Conservation (phyloP, 2,888 invertebrate genomes). For the Lithophane ornitopus region DNA sequence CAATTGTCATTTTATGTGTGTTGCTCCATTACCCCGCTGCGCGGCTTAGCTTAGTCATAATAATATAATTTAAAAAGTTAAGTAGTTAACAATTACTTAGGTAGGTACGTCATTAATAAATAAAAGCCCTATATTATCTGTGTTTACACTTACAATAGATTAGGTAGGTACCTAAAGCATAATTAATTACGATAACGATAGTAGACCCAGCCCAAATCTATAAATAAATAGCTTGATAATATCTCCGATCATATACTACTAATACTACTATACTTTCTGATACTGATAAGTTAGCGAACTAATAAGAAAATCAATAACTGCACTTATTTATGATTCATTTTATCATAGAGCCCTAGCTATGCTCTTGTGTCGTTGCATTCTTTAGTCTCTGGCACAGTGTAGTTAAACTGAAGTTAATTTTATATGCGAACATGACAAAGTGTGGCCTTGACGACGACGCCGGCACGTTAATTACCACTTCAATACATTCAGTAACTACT, state of each 20-base stretch:
- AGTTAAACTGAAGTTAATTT: constrained; percentile 21
- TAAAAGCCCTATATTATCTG: constrained; percentile 21
- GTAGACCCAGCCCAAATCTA: constrained; percentile 23
- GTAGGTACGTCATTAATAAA: not conserved
- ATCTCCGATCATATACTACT: not conserved
- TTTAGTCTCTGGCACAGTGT: constrained; percentile 16
- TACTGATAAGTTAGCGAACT: constrained; percentile 27
- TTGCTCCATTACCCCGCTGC: too few relatives aligned
- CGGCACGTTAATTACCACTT: constrained; percentile 51
- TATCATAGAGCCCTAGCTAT: not conserved
- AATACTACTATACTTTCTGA: constrained; percentile 6
- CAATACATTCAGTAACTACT: constrained; percentile 23
- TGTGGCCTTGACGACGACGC: constrained; percentile 54
- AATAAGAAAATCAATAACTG: constrained; percentile 34
- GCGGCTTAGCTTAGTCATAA: not conserved
- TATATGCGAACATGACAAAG: constrained; percentile 29
- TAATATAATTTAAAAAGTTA: not conserved
- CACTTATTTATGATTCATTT: constrained; percentile 50
- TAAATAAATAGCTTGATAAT: constrained; percentile 12
- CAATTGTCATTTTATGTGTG: too few relatives aligned
- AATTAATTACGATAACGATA: constrained; percentile 21
- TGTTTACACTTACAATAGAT: constrained; percentile 1
- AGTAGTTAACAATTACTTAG: not conserved
- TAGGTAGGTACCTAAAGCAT: not conserved
- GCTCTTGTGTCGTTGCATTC: constrained; percentile 1